phyloP scores from a whole-genome alignment of 1,140 invertebrate genomes.

The Achroia grisella region DNA sequence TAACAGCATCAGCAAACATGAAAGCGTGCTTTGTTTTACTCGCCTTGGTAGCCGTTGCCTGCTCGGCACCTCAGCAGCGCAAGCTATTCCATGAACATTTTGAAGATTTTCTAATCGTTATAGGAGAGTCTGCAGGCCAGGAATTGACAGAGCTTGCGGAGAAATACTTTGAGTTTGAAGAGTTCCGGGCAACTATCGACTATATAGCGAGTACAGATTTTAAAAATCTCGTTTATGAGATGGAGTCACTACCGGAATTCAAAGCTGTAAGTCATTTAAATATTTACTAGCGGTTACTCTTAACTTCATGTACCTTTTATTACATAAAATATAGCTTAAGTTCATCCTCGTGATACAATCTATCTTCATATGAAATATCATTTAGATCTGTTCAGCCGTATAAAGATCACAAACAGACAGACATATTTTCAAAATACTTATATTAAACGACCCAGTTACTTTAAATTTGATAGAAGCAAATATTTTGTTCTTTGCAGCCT shows the following conservation, averaged over 20 bases:
- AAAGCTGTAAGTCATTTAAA: slow-evolving; percentile 39
- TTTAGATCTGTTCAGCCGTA: too few relatives aligned
- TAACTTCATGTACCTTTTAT: too few relatives aligned
- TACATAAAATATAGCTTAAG: too few relatives aligned
- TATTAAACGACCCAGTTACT: too few relatives aligned
- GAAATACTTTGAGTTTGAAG: slow-evolving; percentile 44
- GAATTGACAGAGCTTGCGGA: slow-evolving; percentile 26
- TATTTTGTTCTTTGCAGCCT: too few relatives aligned
- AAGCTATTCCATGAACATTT: slow-evolving; percentile 55
- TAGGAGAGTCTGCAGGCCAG: slow-evolving; percentile 27
- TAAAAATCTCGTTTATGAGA: slow-evolving; percentile 45
- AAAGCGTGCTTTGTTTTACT: slow-evolving; percentile 36
- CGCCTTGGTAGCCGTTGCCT: slow-evolving; percentile 26
- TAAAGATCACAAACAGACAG: too few relatives aligned
- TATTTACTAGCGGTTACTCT: too few relatives aligned
- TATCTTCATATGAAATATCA: too few relatives aligned
- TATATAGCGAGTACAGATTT: slow-evolving; percentile 41
- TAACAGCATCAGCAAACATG: slow-evolving; percentile 21
- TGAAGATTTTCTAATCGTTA: slow-evolving; percentile 46
- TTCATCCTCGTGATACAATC: too few relatives aligned
- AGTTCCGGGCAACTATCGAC: slow-evolving; percentile 30
- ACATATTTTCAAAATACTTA: too few relatives aligned
- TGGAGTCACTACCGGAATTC: slow-evolving; percentile 58
- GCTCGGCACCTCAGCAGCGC: slow-evolving; percentile 43
- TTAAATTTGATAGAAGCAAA: too few relatives aligned